Percentiles rank a stretch among this genome's conserved stretches.
Evolutionary conservation across 2,113 vertebrate species (phyloP).

Genomic region (Eurystomus gularis): DNA sequence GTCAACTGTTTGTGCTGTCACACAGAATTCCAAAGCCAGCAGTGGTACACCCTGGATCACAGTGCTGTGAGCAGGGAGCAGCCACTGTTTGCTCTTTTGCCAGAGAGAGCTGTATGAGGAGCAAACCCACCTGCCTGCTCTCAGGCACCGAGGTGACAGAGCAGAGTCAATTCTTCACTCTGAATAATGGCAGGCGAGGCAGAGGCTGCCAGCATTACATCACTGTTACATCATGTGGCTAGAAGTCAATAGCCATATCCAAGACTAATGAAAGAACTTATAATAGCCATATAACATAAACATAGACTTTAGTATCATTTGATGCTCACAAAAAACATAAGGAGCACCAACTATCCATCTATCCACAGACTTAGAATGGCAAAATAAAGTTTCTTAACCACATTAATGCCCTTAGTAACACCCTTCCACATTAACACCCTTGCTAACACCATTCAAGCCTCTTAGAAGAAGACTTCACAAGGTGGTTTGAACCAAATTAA

Average conservation of each 20-base stretch:
- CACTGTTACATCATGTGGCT: rapidly evolving
- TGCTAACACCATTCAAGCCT: not conserved
- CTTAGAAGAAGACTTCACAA: not conserved
- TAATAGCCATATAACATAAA: not conserved
- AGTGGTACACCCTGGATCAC: not conserved
- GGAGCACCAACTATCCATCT: not conserved
- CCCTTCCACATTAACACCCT: not conserved
- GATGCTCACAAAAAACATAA: not conserved
- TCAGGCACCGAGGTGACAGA: not conserved
- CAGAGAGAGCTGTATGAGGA: not conserved
- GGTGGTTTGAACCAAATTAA: not conserved
- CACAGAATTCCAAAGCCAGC: not conserved
- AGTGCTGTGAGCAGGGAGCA: not conserved
- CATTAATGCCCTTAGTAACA: not conserved
- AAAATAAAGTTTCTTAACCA: not conserved
- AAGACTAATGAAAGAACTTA: not conserved
- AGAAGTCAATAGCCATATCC: not conserved
- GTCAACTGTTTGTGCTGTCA: not conserved
- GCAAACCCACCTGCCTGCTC: not conserved
- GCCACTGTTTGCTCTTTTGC: not conserved
- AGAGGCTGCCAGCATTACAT: not conserved
- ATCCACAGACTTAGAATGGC: not conserved
- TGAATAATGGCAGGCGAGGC: not conserved
- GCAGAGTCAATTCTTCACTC: not conserved
- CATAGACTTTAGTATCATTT: not conserved